Evolutionary conservation across 2,113 vertebrate species (phyloP), one percentile per base, ranked within the genome.

Genomic region (Hyaena hyaena): DNA sequence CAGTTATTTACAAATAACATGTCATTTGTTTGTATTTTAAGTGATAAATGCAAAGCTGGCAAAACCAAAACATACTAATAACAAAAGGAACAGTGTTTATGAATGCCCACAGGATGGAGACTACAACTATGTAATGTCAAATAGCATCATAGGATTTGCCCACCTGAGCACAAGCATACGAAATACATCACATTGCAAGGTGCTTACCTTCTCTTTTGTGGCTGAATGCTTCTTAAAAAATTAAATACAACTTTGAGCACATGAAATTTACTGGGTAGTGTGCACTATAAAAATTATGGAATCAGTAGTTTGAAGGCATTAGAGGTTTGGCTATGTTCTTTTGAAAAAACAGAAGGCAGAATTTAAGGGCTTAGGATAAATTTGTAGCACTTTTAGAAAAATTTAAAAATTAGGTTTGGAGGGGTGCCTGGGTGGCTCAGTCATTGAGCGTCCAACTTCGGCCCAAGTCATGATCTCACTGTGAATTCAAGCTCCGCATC

Each of bases 11-110:
- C 45, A 81, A 77, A 80, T 35, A 88, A 61, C 71, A n/a, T 33
- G 43, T 33, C 21, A 86, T 86, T 53, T 39, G 33, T 87, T 94
- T 96, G 39, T 76, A 61, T 92, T 86, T 91, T 92, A 77, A 92
- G 63, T 96, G 81, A 93, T 31, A 84, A 93, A 88, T 88, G 35
- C 33, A 77, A 81, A 83, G 93, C 14, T 89, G 23, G 35, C 43
- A 43, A 24, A 80, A 35, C 31, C 7, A 63, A 58, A 45, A 33
- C 21, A 69, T 8, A 69, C 23, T 5, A 71, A 33, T 45, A 89
- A 39, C 39, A 55, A 53, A 83, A 61, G 68, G 2, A 85, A 14
- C 21, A 26, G 31, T 35, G n/a, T 66, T 89, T 35, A 3, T 23
- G 68, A 86, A 74, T 45, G 12, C 48, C 43, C 26, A 7, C 16